phyloP scores from a whole-genome alignment of 2,113 vertebrate genomes.

The Hyperopisus bebe region DNA sequence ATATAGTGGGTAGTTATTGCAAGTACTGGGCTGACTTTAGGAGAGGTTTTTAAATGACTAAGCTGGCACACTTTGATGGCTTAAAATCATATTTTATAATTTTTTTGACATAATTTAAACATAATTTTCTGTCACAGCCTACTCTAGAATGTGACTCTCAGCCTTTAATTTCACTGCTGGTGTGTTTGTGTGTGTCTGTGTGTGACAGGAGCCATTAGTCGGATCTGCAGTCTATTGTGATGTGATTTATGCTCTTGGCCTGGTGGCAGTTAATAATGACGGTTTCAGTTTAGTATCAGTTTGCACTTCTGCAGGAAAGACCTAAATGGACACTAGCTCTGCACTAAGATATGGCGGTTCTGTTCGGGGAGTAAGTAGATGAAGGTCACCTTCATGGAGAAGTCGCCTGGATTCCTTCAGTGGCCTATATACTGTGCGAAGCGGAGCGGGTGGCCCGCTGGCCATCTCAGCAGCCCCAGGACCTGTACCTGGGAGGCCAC shows the following conservation, averaged over 20 bases:
- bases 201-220: conserved; percentile 19
- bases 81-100: background rate
- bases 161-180: background rate
- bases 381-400: conserved; percentile 11
- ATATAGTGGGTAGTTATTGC: background rate
- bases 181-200: background rate
- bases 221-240: conserved; percentile 11
- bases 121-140: background rate
- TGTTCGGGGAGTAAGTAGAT: background rate
- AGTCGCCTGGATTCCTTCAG: background rate
- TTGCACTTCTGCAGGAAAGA: background rate
- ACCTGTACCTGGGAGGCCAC: background rate
- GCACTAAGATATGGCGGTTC: background rate
- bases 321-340: background rate
- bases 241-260: background rate
- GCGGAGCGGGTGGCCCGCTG: background rate
- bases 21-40: background rate
- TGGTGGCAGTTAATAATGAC: background rate
- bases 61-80: background rate
- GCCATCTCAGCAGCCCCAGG: background rate
- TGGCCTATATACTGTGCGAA: background rate
- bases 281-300: background rate
- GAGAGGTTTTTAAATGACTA: background rate
- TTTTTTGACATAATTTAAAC: background rate
- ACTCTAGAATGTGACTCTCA: background rate